These are phyloP conservation scores for Agonum fuliginosum DNA, from an alignment of 2,888 invertebrate genomes.

Conservation along the genomic window DNA sequence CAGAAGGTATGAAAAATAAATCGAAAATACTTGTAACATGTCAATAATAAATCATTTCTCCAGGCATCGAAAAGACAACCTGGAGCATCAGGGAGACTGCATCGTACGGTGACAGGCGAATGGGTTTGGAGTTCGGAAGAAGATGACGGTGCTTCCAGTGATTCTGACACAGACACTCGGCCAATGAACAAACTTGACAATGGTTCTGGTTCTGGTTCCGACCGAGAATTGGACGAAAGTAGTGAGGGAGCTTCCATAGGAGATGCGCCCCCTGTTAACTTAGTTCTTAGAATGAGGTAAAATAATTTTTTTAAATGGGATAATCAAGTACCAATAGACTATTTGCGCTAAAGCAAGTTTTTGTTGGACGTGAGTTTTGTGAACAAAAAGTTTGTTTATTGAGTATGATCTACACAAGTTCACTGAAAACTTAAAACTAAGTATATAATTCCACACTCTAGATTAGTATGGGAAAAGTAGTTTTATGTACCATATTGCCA, in stretches of 20 bases:
- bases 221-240: conserved; percentile 71
- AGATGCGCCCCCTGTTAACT: conserved; percentile 79
- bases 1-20: conserved; percentile 81
- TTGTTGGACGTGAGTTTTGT: too few species aligned
- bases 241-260: conserved; percentile 66
- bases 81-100: conserved; percentile 88
- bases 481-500: too few species aligned
- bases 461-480: too few species aligned
- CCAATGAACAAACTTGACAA: conserved; percentile 72
- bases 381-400: too few species aligned
- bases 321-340: not conserved
- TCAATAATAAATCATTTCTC: conserved; percentile 60
- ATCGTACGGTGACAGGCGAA: conserved; percentile 96
- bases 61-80: conserved; percentile 86
- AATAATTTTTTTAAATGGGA: conserved; percentile 55
- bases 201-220: conserved; percentile 71
- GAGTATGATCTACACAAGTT: too few species aligned
- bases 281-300: conserved; percentile 91
- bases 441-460: too few species aligned
- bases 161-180: conserved; percentile 74
- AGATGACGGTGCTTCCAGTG: conserved; percentile 81
- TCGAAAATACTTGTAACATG: conserved; percentile 28
- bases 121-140: conserved; percentile 99
- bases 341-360: not conserved
- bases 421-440: too few species aligned